Base-by-base conservation (phyloP, 2,113 vertebrate genomes). In the Fregata magnificens region DNA sequence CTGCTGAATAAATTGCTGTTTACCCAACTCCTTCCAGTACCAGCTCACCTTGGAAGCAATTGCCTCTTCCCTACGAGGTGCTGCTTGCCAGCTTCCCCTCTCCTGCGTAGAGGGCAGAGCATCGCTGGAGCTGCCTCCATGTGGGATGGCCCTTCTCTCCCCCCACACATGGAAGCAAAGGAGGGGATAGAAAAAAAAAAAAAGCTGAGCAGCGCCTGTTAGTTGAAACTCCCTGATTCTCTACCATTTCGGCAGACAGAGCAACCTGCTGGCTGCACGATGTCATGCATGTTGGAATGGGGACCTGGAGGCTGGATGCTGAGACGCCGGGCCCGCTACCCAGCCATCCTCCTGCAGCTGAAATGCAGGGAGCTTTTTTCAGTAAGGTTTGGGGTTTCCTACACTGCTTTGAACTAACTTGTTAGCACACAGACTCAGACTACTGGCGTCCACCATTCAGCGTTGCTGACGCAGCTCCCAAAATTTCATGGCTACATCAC, bases 271-370 rank as follows among this genome's bases (percentile, higher is more conserved):
- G 25, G 50, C 28, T 38, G n/a, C 9, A 2, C 14, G 8, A 6
- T 20, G n/a, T 71, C 26, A 1, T 17, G 14, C 4, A 1, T 36
- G 26, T 36, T 4, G 5, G 59, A 93, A 44, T 0, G 1, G 19
- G 14, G 62, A 44, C 20, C 21, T 69, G 47, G 25, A 73, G 28
- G 15, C 19, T 71, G 40, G 36, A 11, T 9, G 24, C 19, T n/a
- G 80, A 36, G 59, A 5, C 8, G 28, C 32, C 3, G 10, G 19
- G 10, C 76, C 24, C 1, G 0, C 25, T 38, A n/a, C 18, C 5
- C 15, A 79, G 28, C 40, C 1, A 0, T 49, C 15, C 28, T 82
- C 20, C 16, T 44, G 34, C 3, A 9, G 18, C 40, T 91, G 45
- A 66, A 81, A 61, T 28, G 22, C 45, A 36, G 53, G 40, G 28